Conservation (phyloP, 2,888 invertebrate species). For the Zeuzera pyrina region DNA sequence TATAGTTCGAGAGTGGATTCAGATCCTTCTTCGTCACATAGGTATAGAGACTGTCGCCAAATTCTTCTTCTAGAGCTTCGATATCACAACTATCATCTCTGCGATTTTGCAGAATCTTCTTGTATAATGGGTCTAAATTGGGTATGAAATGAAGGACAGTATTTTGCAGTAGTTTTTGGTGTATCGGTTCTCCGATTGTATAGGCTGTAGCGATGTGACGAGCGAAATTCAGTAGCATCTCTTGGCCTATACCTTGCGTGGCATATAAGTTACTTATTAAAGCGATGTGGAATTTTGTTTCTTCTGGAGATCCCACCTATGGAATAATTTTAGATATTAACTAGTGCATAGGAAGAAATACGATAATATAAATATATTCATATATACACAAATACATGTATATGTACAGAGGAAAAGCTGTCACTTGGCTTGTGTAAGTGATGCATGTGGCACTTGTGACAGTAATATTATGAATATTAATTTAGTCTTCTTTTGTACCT, state of each 20-base stretch:
- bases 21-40: slow-evolving; percentile 50
- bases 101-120: slow-evolving; percentile 34
- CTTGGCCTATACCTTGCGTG: slow-evolving; percentile 87
- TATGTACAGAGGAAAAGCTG: too few species aligned
- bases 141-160: slow-evolving; percentile 88
- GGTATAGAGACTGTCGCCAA: slow-evolving; percentile 77
- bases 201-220: slow-evolving; percentile 85
- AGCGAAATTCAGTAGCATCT: slow-evolving; percentile 85
- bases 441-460: too few species aligned
- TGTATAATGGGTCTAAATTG: slow-evolving; percentile 45
- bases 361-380: too few species aligned
- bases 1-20: slow-evolving; percentile 52
- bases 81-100: slow-evolving; percentile 44
- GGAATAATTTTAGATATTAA: slow-evolving; percentile 20
- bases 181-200: slow-evolving; percentile 76
- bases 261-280: slow-evolving; percentile 88
- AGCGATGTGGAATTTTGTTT: slow-evolving; percentile 86
- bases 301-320: slow-evolving; percentile 85
- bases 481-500: too few species aligned
- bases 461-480: too few species aligned
- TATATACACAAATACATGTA: too few species aligned
- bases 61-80: slow-evolving; percentile 65
- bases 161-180: slow-evolving; percentile 77
- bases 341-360: too few species aligned
- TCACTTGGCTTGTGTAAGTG: too few species aligned